Base-by-base conservation (phyloP, 1,140 invertebrate genomes). In the Macrosteles quadrilineatus region DNA sequence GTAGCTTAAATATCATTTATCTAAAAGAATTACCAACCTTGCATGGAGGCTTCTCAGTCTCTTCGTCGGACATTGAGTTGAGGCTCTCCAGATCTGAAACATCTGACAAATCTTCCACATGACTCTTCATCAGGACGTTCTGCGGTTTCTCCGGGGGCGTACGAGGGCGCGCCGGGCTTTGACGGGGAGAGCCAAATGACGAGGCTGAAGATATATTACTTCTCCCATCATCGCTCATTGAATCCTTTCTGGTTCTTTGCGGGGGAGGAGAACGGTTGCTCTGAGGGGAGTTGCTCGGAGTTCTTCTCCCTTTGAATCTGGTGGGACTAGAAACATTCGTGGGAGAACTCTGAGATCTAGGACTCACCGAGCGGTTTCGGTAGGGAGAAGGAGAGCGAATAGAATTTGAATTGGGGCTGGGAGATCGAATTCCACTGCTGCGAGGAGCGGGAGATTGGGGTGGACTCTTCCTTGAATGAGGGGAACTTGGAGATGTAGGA, bases 91-190 rank as follows among this genome's bases (percentile, higher is more conserved):
- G 82, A 79, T 93, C 92, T 21, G 91, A 93, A 0, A 93, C 91
- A 81, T 93, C 91, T 0, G 91, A 93, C 36, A 94, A 80, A 81
- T 93, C 91, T 77, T 92, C 91, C 76, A 71, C 76, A 69, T 78
- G 87, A 66, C 40, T 73, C 64, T 69, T 73, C 17, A 72, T 36
- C 9, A 25, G 55, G 27, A 25, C 55, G 11, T 14, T 2, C 74
- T 76, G 2, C 71, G 73, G 27, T 47, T 47, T 63, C 32, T 36
- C 71, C 2, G 72, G 59, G 73, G 75, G 17, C 68, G 64, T 55
- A 62, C 70, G 27, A 72, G 73, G n/a, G 70, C 67, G 59, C 40
- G 68, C 19, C 36, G 74, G 47, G 23, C 50, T 47, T 19, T 59
- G 55, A n/a, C 36, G 36, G 19, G 19, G 64, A 25, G 74, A 74